phyloP scores from a whole-genome alignment of 2,113 vertebrate genomes.

The Jacana jacana region DNA sequence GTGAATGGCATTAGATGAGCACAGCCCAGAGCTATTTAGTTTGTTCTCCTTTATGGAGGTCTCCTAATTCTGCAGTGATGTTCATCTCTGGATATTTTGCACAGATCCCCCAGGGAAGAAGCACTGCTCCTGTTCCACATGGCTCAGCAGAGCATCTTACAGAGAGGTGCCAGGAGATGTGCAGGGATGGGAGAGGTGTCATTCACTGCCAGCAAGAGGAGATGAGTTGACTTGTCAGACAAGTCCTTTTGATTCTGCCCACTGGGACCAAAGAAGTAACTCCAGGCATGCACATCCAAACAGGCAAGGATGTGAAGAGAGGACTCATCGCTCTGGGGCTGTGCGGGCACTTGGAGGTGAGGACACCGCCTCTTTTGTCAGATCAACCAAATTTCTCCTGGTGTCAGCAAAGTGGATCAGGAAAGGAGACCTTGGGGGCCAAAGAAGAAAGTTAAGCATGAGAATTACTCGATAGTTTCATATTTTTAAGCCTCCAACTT shows the following conservation, averaged over 20 bases:
- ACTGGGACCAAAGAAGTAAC: not conserved
- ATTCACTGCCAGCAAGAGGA: not conserved
- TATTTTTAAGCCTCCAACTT: not conserved
- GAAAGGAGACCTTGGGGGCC: not conserved
- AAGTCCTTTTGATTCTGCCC: not conserved
- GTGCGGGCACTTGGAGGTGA: not conserved
- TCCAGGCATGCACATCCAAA: too few relatives aligned
- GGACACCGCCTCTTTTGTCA: not conserved
- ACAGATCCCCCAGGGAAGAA: not conserved
- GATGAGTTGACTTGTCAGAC: not conserved
- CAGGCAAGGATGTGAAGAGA: not conserved
- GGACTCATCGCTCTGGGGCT: not conserved
- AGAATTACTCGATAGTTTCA: constrained; percentile 15
- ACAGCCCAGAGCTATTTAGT: not conserved
- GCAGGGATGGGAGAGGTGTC: not conserved
- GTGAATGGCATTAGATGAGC: not conserved
- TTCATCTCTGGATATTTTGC: not conserved
- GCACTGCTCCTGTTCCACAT: not conserved
- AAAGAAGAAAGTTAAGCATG: not conserved
- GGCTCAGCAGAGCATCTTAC: not conserved
- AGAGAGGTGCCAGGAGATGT: not conserved
- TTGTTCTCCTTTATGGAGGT: not conserved
- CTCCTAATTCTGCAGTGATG: not conserved
- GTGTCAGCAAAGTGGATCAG: not conserved
- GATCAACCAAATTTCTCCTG: not conserved